These are phyloP conservation scores for Griposia aprilina DNA, from an alignment of 2,888 invertebrate genomes.

Conservation along the genomic window DNA sequence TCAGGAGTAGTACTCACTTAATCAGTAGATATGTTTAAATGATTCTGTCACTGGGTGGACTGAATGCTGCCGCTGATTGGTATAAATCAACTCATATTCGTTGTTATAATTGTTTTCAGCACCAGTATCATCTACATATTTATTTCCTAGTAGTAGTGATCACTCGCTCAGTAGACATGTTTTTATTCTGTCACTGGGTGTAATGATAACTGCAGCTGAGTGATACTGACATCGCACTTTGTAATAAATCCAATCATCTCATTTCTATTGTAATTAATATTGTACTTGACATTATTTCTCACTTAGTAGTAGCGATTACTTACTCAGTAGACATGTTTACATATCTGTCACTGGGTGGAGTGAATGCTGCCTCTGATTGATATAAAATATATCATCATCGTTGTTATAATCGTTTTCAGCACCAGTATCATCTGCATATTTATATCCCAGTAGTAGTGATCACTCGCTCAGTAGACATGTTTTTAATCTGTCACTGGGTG, in stretches of 20 bases:
- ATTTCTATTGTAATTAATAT: neutral
- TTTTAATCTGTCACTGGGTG: conserved; percentile 34
- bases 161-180: no score
- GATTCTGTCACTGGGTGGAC: conserved; percentile 69
- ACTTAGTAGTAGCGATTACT: conserved; percentile 22
- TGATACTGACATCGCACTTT: no score
- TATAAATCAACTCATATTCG: neutral
- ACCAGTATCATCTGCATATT: no score
- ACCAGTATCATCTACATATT: no score
- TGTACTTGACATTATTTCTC: no score
- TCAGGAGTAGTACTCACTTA: conserved; percentile 41
- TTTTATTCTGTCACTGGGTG: conserved; percentile 53
- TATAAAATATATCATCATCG: no score
- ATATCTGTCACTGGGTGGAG: conserved; percentile 45
- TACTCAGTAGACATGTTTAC: conserved; percentile 52
- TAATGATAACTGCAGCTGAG: neutral
- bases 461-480: conserved; percentile 42
- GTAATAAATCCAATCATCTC: no score
- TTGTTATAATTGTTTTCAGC: neutral
- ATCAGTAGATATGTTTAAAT: conserved; percentile 61
- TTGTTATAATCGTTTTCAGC: no score
- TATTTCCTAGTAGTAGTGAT: no score
- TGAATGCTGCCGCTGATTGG: conserved; percentile 42
- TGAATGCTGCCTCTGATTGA: conserved; percentile 9
- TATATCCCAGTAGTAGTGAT: conserved; percentile 23